These are phyloP conservation scores for Pelosia muscerda DNA, from an alignment of 2,888 invertebrate species.

Conservation along the genomic window DNA sequence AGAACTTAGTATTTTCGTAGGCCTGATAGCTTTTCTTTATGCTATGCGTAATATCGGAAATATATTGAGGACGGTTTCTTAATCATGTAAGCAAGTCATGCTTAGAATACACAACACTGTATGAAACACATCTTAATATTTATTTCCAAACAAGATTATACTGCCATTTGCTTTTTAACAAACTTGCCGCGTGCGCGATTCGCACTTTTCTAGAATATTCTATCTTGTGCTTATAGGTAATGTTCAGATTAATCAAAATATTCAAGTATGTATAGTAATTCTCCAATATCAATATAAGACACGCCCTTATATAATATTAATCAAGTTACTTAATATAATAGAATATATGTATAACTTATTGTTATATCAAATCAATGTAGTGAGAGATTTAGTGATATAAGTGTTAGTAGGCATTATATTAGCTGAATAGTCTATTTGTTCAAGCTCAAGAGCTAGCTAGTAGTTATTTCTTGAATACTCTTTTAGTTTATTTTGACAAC, in stretches of 20 bases:
- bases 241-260: neutral
- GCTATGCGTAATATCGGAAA: neutral
- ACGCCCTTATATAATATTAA: constrained; percentile 1
- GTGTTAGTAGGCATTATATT: constrained; percentile 35
- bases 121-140: neutral
- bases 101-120: neutral
- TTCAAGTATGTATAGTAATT: neutral
- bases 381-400: constrained; percentile 47
- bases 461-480: neutral
- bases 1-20: constrained; percentile 1
- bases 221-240: neutral
- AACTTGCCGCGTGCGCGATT: neutral
- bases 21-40: constrained; percentile 10
- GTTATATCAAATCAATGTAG: constrained; percentile 46
- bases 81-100: no score
- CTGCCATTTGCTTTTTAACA: neutral
- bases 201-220: neutral
- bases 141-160: neutral
- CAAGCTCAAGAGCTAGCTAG: constrained; percentile 9
- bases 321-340: neutral
- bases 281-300: constrained; percentile 3
- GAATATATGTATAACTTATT: constrained; percentile 25
- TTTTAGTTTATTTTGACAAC: neutral
- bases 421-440: constrained; percentile 12
- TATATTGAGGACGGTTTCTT: neutral